Base-by-base conservation (phyloP, 2,888 invertebrate species). In the Polymixis lichenea region DNA sequence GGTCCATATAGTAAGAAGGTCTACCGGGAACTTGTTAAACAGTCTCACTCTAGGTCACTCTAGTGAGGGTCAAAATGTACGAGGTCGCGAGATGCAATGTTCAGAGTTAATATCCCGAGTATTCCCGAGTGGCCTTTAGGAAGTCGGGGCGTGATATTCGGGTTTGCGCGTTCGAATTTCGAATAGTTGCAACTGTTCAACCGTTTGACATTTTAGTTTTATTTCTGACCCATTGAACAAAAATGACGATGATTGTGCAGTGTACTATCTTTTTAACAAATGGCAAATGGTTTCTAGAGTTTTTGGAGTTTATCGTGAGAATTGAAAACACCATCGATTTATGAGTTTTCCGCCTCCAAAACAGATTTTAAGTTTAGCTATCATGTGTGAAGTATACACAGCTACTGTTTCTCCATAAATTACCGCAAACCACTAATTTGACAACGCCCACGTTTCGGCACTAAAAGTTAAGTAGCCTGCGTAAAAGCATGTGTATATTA, bases 391-490 rank as follows among this genome's bases (percentile, higher is more conserved):
- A 77, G 15, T 49, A 58, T 68, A 64, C 4, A 53, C 1, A 46
- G 61, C 32, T 64, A 68, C 62, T 43, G 72, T 51, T 58, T 60
- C 58, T n/a, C 19, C 25, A 56, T 43, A 70, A 43, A 74, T 83
- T 55, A 72, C 28, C 70, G 61, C 49, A 22, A 51, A 62, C 49
- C 49, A 70, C 51, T 72, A 69, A 74, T 71, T 62, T 64, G 28
- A 32, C 43, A 60, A 60, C 74, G 61, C 69, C 72, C 65, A 85
- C 83, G 62, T 72, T 72, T 69, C 32, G 43, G 19, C 62, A 74
- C 55, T 85, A 77, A 74, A 84, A 62, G 32, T 55, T 66, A 85
- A 82, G 72, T 74, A 58, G 43, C 61, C 51, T 62, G 51, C 60
- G 51, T 28, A 58, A 69, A 73, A 74, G 25, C 53, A 55, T n/a